Base-by-base conservation (phyloP, 2,113 vertebrate species). In the Epinephelus fuscoguttatus region DNA sequence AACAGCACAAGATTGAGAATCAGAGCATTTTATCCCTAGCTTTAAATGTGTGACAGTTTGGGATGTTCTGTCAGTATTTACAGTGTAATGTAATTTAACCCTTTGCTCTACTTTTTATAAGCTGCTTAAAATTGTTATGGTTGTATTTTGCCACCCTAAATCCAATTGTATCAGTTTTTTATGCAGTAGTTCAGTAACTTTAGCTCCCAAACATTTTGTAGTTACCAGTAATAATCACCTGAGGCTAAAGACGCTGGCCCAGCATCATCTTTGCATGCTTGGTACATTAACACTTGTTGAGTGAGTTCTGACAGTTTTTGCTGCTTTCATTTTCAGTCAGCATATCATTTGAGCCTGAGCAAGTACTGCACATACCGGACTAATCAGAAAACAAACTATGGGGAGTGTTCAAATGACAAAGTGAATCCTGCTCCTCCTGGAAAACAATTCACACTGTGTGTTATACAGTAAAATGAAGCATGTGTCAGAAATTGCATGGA, bases 401-500 rank as follows among this genome's bases (percentile, higher is more conserved):
- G 37, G 50, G 42, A 14, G 42, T 57, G 66, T 78, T 71, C 15
- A 55, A 52, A 67, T 63, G 17, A 52, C 1, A 1, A 37, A 45
- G 12, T 56, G 50, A 76, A 50, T 52, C 73, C 40, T 66, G 61
- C 77, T 86, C 7, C 1, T 72, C 49, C 47, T 53, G 17, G 50
- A 56, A 68, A 40, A 59, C 2, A 5, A 49, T 47, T 52, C 25
- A 21, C 6, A 14, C n/a, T 8, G 9, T 69, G 14, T 78, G 27
- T 66, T 69, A n/a, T 55, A 42, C 30, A 53, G 27, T 60, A 62
- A 76, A 63, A 50, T 33, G 4, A 75, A 66, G 76, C 73, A 67
- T 53, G 73, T 81, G 3, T 73, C 21, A 70, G 19, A 2, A 18
- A 45, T 12, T 74, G 82, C 75, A 75, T 67, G 75, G 13, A 47